These are phyloP conservation scores for Phalacrocorax aristotelis DNA, from an alignment of 2,113 vertebrate genomes.

Conservation along the genomic window DNA sequence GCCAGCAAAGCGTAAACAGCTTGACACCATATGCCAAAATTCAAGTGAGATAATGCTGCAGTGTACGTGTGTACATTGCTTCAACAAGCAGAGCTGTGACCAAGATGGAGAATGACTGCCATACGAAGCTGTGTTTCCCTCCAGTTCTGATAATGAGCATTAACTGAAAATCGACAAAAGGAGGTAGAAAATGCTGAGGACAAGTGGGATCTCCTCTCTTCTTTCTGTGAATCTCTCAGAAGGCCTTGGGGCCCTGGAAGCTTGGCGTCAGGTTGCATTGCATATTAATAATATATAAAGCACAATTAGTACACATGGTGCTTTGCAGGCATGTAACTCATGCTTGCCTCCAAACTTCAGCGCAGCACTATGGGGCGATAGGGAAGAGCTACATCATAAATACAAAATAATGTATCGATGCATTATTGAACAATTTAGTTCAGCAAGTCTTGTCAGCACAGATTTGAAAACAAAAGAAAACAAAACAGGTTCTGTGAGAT, in stretches of 20 bases:
- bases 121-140: background rate
- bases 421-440: constrained; percentile 52
- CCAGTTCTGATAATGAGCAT: background rate
- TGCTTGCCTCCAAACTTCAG: background rate
- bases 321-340: background rate
- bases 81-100: background rate
- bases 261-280: background rate
- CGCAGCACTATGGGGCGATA: background rate
- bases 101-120: background rate
- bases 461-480: background rate
- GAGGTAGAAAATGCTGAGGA: background rate
- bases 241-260: background rate
- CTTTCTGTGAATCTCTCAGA: background rate
- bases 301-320: constrained; percentile 5
- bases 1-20: background rate
- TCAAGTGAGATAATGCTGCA: fast-evolving
- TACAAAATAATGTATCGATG: background rate
- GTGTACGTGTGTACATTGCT: background rate
- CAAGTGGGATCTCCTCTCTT: background rate
- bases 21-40: background rate
- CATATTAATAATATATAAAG: constrained; percentile 32
- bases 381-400: constrained; percentile 6
- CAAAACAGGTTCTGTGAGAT: background rate
- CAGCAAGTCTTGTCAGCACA: background rate
- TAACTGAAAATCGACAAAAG: background rate